phyloP scores from a whole-genome alignment of 2,797 vertebrate genomes.

The Melanotaenia trifasciata region DNA sequence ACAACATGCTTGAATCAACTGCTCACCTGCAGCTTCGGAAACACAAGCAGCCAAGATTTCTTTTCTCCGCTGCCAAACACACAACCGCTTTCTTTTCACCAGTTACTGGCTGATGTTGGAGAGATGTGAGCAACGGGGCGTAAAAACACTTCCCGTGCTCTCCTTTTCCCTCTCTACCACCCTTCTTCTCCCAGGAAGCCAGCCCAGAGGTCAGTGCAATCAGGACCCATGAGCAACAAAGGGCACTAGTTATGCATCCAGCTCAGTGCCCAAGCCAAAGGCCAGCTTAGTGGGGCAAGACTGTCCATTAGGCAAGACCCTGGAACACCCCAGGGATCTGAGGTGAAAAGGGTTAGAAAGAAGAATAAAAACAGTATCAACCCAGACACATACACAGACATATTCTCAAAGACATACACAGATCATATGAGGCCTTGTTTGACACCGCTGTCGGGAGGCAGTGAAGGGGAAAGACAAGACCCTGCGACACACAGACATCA shows the following conservation, averaged over 20 bases:
- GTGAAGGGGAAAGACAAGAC: slow-evolving; percentile 81
- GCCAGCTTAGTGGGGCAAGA: slow-evolving; percentile 78
- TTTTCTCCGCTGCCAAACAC: slow-evolving; percentile 54
- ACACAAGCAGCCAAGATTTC: slow-evolving; percentile 41
- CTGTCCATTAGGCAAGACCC: slow-evolving; percentile 82
- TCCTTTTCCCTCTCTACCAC: slow-evolving; percentile 51
- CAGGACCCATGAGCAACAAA: slow-evolving; percentile 83
- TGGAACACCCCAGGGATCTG: slow-evolving; percentile 73
- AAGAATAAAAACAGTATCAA: slow-evolving; percentile 77
- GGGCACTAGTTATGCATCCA: slow-evolving; percentile 77
- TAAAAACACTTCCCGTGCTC: slow-evolving; percentile 70
- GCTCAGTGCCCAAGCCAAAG: slow-evolving; percentile 80
- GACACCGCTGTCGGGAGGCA: slow-evolving; percentile 83
- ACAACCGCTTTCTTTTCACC: slow-evolving; percentile 41
- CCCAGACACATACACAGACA: slow-evolving; percentile 69
- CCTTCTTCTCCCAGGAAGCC: slow-evolving; percentile 72
- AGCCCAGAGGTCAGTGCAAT: slow-evolving; percentile 81
- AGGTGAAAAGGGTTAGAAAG: slow-evolving; percentile 69
- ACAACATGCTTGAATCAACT: slow-evolving; percentile 14
- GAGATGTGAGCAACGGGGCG: slow-evolving; percentile 71
- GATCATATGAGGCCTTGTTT: slow-evolving; percentile 82
- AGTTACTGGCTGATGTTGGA: slow-evolving; percentile 52
- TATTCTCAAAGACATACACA: slow-evolving; percentile 74
- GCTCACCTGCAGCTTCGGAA: slow-evolving; percentile 45
- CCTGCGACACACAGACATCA: slow-evolving; percentile 72